Base-by-base conservation (phyloP, 1,140 invertebrate genomes). In the Parasteatoda tepidariorum region DNA sequence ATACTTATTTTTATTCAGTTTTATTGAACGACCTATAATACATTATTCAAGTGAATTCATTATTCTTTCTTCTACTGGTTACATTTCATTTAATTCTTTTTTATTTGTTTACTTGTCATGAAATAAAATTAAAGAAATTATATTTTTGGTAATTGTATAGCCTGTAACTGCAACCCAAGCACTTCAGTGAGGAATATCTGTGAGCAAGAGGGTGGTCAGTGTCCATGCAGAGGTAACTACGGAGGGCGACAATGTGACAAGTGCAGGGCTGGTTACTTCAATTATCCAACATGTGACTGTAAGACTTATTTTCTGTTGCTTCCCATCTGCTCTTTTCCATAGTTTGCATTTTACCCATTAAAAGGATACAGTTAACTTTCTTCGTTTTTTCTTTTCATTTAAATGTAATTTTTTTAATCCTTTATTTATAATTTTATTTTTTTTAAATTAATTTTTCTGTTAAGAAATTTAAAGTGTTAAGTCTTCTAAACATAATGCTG, bases 241-340 rank as follows among this genome's bases (percentile, higher is more conserved):
- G 94, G 93, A 18, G 96, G 96, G 33, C 90, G 93, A 41, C 93
- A 93, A 6, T 99, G 98, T 87, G 93, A 96, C 67, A 90, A 93
- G 68, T 99, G 98, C 89, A 93, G 95, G 87, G 90, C 96, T 87
- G 98, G 98, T 0, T 99, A 95, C 89, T 99, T 91, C 89, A 92
- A 93, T 84, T 98, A 97, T 89, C 97, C 97, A 11, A 88, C 89
- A 0, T 99, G 97, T 88, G 91, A 91, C 84, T 96, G 97, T 98
- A 92, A 93, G 94, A 93, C 67, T 26, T 34, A 67, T 41, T 13
- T 28, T 59, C n/a, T n/a, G n/a, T n/a, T n/a, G n/a, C n/a, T n/a
- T n/a, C n/a, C n/a, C 41, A 48, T 48, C 11, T 48, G n/a, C n/a
- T n/a, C n/a, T n/a, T n/a, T n/a, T n/a, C n/a, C n/a, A n/a, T n/a